Evolutionary conservation across 2,113 vertebrate species (phyloP), one percentile per base, ranked within the genome.

Genomic region (Sceloporus undulatus): DNA sequence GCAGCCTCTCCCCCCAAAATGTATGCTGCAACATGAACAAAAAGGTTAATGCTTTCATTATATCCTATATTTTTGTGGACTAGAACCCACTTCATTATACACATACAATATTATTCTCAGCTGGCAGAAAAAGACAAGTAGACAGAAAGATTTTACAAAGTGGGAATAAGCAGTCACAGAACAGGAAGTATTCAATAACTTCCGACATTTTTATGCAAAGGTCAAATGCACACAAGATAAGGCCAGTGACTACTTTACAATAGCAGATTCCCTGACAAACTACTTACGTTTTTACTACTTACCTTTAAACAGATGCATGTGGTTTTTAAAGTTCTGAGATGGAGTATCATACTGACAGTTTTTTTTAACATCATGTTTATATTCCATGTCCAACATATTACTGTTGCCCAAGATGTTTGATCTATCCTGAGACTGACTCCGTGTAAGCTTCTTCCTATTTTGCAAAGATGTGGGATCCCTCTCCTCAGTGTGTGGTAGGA

Each of bases 301-400:
- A 96, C 95, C 95, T 94, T 81, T 92, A 87, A 94, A 91, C 0
- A 13, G 91, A 85, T 94, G 87, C 92, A 82, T 81, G 27, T 68
- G 65, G 23, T 85, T 76, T 86, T 85, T 93, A 2, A 59, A 88
- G 48, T 42, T 84, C 8, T 76, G 82, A 88, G 56, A 80, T 0
- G 91, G 88, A 78, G 14, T 48, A 80, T 66, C 88, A 87, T 1
- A 89, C 34, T 4, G 80, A 87, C 71, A 90, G 56, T 84, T 85
- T 90, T 52, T 65, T 86, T 91, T 75, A 92, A 34, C 73, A 94
- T 93, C n/a, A 6, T 82, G 34, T 34, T 73, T 85, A 62, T 42
- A 34, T n/a, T 79, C 79, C 40, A 25, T 56, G 84, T 90, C 59
- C 87, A 83, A 71, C 74, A 74, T 85, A 23, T 66, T 3, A 7